Conservation (phyloP, 1,140 invertebrate species). For the Lepidurus apus region DNA sequence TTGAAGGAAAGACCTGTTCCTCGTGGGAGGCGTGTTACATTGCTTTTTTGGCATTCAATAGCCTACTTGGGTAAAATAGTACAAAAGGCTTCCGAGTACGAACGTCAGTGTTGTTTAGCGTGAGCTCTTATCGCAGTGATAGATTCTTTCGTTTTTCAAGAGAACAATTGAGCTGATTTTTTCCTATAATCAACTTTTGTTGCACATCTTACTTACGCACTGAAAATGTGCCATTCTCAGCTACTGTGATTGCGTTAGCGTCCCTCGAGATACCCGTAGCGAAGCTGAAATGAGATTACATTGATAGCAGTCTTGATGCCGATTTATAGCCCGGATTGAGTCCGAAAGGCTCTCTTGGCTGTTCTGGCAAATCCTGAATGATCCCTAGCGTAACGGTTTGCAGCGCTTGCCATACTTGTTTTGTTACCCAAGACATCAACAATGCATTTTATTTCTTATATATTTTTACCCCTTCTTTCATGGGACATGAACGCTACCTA, state of each 20-base stretch:
- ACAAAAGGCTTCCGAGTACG: background rate
- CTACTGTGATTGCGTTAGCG: conserved; percentile 12
- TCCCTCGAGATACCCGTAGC: conserved; percentile 2
- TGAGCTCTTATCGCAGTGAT: background rate
- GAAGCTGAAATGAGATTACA: conserved; percentile 15
- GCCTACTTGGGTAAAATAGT: background rate
- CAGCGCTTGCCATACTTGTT: background rate
- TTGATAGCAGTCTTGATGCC: conserved; percentile 21
- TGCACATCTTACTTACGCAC: background rate
- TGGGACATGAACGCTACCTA: no score
- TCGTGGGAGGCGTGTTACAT: background rate
- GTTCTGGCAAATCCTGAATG: background rate
- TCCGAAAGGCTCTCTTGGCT: background rate
- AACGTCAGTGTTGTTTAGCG: background rate
- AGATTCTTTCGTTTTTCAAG: background rate
- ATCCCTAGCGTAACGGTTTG: conserved; percentile 3
- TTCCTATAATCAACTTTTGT: background rate
- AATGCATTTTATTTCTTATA: background rate
- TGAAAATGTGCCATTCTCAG: background rate
- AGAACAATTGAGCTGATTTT: background rate
- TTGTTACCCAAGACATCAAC: background rate
- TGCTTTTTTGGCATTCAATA: background rate
- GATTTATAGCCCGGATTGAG: conserved; percentile 15
- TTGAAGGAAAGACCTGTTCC: conserved; percentile 10
- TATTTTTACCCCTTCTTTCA: no score